These are phyloP conservation scores for Aromia moschata DNA, from an alignment of 2,888 invertebrate species.

Conservation along the genomic window DNA sequence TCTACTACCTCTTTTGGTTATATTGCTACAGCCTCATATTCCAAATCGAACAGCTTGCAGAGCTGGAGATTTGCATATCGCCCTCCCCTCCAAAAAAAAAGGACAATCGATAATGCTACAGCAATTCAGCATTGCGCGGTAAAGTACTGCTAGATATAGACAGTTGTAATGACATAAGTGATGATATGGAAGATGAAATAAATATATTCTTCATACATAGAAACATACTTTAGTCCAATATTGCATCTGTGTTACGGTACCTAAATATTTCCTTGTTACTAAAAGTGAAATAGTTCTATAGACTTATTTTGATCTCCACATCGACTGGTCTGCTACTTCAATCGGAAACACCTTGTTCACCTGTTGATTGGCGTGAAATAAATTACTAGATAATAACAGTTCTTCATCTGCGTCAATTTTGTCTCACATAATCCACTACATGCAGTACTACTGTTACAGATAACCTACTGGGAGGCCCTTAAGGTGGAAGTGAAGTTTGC, in stretches of 20 bases:
- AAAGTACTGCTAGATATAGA: too few relatives aligned
- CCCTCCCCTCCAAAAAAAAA: not conserved
- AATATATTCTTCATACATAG: not conserved
- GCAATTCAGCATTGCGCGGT: not conserved
- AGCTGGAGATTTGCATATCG: not conserved
- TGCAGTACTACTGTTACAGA: constrained; percentile 62
- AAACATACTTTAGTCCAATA: not conserved
- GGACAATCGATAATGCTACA: not conserved
- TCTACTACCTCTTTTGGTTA: too few relatives aligned
- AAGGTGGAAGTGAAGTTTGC: constrained; percentile 76
- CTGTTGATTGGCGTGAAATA: too few relatives aligned
- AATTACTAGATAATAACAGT: too few relatives aligned
- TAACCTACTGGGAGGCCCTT: constrained; percentile 74
- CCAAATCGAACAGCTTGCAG: not conserved
- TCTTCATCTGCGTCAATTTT: too few relatives aligned
- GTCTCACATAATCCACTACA: not conserved
- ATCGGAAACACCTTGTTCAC: too few relatives aligned
- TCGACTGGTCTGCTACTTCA: too few relatives aligned
- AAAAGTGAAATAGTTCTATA: too few relatives aligned
- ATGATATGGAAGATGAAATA: too few relatives aligned
- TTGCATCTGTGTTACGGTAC: not conserved
- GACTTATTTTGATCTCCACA: too few relatives aligned
- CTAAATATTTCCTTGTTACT: too few relatives aligned
- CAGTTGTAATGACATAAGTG: too few relatives aligned
- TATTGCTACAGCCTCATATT: not conserved